Conservation (phyloP, 2,113 vertebrate genomes). For the Lophura nycthemera region DNA sequence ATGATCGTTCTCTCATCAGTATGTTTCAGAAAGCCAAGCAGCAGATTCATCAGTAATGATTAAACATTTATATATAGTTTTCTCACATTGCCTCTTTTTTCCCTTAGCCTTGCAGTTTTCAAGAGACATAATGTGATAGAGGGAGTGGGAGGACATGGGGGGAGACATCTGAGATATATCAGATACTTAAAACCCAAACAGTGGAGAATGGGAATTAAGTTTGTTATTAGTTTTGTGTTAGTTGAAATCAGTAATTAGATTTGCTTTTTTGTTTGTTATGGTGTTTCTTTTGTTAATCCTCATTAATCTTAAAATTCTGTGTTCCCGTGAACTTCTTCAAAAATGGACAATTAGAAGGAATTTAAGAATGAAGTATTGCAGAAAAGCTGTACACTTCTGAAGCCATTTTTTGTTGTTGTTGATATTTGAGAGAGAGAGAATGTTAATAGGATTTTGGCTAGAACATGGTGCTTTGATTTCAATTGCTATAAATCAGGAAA, state of each 20-base stretch:
- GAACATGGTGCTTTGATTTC: neutral
- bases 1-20: constrained; percentile 50
- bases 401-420: neutral
- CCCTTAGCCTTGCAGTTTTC: constrained; percentile 59
- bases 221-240: neutral
- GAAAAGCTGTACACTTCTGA: neutral
- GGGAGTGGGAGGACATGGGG: neutral
- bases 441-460: neutral
- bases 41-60: constrained; percentile 69
- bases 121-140: constrained; percentile 13
- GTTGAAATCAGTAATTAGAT: constrained; percentile 7
- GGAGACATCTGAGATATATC: neutral
- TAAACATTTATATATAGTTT: constrained; percentile 72
- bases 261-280: neutral
- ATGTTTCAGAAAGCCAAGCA: constrained; percentile 59
- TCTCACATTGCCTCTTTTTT: constrained; percentile 39
- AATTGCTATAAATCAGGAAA: neutral
- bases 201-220: neutral
- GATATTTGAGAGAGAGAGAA: neutral
- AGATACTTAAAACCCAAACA: neutral
- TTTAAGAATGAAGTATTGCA: neutral
- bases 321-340: neutral
- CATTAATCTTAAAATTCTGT: neutral
- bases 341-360: neutral
- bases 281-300: neutral